Evolutionary conservation across 1,140 invertebrate species (phyloP), one percentile per base, ranked within the genome.

Genomic region (Lethrus apterus): DNA sequence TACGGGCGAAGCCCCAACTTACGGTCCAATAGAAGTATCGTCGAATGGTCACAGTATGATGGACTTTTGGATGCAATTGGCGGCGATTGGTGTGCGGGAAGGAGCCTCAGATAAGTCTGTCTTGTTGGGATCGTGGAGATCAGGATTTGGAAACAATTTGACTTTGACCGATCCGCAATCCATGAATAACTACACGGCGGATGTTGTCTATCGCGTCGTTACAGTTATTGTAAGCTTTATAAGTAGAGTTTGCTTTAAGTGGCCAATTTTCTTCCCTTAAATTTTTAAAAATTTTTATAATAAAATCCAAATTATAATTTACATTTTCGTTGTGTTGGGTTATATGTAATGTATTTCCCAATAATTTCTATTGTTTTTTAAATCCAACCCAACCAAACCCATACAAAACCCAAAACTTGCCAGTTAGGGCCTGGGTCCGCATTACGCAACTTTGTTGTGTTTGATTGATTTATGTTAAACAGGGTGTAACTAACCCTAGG

Each of bases 181-280:
- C 13, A 80, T 89, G 64, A 76, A 72, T 35, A 86, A 87, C 62
- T 80, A 84, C 36, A 83, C 83, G 0, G 85, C 87, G 2, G 76
- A 85, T 54, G 81, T 85, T 31, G 83, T 85, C 4, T 91, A 89
- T 64, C 76, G 85, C 35, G 78, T 92, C 30, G 84, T 84, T 4
- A 86, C 86, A 0, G 79, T 87, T 4, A 71, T 83, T 62, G 83
- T 84, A 65, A 64, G 67, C 58, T 0, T n/a, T n/a, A n/a, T n/a
- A n/a, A n/a, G n/a, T n/a, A n/a, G n/a, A n/a, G n/a, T n/a, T n/a
- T n/a, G n/a, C n/a, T n/a, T n/a, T n/a, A n/a, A n/a, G n/a, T n/a
- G n/a, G n/a, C n/a, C n/a, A n/a, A n/a, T n/a, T n/a, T n/a, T n/a
- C n/a, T n/a, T n/a, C n/a, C n/a, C n/a, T n/a, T 10, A 17, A 2